A percentile compares a stretch with the other conserved stretches of the same genome.
Conservation (phyloP, 2,797 vertebrate species). For the Vireo griseus region DNA sequence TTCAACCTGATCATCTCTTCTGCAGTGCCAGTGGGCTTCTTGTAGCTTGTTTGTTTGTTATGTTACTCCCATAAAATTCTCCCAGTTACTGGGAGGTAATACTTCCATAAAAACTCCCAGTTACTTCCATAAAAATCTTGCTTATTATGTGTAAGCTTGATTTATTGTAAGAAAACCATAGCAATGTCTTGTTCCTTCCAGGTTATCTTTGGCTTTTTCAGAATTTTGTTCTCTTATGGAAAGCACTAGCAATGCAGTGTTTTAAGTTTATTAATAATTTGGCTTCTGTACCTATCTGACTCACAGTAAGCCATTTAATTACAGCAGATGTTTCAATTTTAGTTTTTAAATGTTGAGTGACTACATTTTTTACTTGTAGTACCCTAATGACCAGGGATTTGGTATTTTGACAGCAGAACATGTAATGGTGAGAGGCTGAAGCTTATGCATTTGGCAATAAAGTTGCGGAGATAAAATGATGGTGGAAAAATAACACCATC, state of each 20-base stretch:
- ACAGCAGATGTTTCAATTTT: not conserved
- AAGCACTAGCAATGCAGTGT: not conserved
- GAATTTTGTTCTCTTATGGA: not conserved
- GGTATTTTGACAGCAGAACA: not conserved
- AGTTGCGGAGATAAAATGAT: not conserved
- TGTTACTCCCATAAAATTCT: not conserved
- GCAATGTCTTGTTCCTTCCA: not conserved
- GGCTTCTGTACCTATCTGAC: not conserved
- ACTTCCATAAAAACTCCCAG: too few species aligned
- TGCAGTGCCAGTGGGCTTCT: not conserved
- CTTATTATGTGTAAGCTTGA: not conserved
- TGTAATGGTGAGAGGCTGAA: not conserved
- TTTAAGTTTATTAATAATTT: not conserved
- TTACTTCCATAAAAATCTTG: not conserved
- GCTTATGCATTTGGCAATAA: not conserved
- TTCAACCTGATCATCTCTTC: not conserved
- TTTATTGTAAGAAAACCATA: not conserved
- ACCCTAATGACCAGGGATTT: not conserved
- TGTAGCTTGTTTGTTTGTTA: not conserved
- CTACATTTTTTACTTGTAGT: not conserved
- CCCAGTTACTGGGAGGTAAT: too few species aligned
- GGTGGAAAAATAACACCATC: not conserved
- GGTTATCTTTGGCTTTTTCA: not conserved
- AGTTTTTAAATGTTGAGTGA: not conserved
- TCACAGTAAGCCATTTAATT: not conserved